Percentiles rank a stretch among this genome's conserved stretches.
These are phyloP conservation scores for Anaspis maculata DNA, from an alignment of 2,888 invertebrate species.

Conservation along the genomic window DNA sequence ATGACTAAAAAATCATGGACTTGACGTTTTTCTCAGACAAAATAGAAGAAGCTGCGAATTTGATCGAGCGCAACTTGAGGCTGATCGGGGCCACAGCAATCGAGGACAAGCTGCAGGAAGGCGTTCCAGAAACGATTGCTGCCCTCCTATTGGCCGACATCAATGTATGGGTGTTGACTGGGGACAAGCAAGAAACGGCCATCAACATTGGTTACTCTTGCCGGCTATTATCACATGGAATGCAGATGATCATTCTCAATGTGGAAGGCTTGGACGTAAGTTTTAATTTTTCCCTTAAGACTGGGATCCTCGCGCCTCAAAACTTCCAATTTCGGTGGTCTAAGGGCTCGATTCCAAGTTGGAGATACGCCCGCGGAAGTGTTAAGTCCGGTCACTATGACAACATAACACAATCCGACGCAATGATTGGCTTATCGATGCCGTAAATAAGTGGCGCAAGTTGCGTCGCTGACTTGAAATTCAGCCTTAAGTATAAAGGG, in stretches of 20 bases:
- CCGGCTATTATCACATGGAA: conserved; percentile 70
- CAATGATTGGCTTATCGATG: too few species aligned
- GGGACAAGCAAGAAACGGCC: conserved; percentile 99
- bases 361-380: too few species aligned
- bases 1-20: too few species aligned
- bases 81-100: conserved; percentile 95
- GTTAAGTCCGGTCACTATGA: too few species aligned
- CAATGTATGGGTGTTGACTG: conserved; percentile 95
- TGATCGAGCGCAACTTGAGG: conserved; percentile 83
- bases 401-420: too few species aligned
- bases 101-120: conserved; percentile 84
- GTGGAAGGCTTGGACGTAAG: conserved; percentile 86
- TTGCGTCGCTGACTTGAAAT: too few species aligned
- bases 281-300: too few species aligned
- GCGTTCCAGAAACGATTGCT: conserved; percentile 93
- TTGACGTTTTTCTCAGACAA: conserved; percentile 43
- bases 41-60: conserved; percentile 83
- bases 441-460: too few species aligned
- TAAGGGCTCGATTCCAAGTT: too few species aligned
- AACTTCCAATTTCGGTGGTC: too few species aligned
- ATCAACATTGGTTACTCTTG: conserved; percentile 98
- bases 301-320: too few species aligned
- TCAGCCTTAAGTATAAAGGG: too few species aligned
- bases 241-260: conserved; percentile 74
- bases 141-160: conserved; percentile 89